A percentile compares a stretch with the other conserved stretches of the same genome.
Evolutionary conservation across 1,140 invertebrate species (phyloP).

Genomic region (Orchesella cincta): DNA sequence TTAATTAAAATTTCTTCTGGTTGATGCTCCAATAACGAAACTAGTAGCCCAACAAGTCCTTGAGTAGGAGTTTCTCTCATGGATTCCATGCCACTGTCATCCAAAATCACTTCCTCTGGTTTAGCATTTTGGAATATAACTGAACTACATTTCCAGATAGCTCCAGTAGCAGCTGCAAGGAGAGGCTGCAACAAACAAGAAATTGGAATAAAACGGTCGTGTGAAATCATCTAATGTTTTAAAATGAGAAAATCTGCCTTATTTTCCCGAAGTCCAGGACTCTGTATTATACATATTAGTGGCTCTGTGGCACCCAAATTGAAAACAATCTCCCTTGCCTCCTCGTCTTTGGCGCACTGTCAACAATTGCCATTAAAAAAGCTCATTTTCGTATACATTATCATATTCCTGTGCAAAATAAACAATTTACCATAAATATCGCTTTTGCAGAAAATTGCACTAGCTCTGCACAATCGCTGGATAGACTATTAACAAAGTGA

Average conservation of each 20-base stretch:
- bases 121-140: slow-evolving; percentile 44
- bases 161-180: slow-evolving; percentile 82
- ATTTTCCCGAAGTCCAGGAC: slow-evolving; percentile 67
- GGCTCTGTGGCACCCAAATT: slow-evolving; percentile 81
- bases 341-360: slow-evolving; percentile 76
- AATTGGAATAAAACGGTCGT: background rate
- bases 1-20: slow-evolving; percentile 71
- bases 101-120: background rate
- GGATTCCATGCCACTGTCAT: background rate
- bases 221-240: background rate
- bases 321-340: slow-evolving; percentile 78
- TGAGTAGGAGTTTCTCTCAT: slow-evolving; percentile 15
- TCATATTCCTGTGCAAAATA: slow-evolving; percentile 4
- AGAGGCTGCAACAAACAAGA: slow-evolving; percentile 59
- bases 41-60: slow-evolving; percentile 44
- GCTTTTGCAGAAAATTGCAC: slow-evolving; percentile 81
- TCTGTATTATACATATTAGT: slow-evolving; percentile 72
- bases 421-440: slow-evolving; percentile 71
- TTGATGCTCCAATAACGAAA: slow-evolving; percentile 40
- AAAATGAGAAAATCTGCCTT: slow-evolving; percentile 56
- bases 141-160: slow-evolving; percentile 89
- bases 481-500: slow-evolving; percentile 78
- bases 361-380: slow-evolving; percentile 5
- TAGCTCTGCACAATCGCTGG: slow-evolving; percentile 66
- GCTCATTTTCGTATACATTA: background rate